Base-by-base conservation (phyloP, 2,888 invertebrate genomes). In the Tachystola acroxantha region DNA sequence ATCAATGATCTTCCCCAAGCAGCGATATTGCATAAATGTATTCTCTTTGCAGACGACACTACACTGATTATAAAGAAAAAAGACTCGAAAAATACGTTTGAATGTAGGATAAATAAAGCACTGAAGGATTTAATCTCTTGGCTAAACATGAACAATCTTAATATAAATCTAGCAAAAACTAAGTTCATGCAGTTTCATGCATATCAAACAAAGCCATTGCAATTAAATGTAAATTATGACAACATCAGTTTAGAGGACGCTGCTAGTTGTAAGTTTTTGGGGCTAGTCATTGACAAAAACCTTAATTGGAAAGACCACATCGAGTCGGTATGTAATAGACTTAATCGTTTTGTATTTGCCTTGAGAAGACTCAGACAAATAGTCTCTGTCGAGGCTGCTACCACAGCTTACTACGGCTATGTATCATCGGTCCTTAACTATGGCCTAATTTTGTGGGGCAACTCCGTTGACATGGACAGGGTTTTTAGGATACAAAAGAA, bases 381-480 rank as follows among this genome's bases (percentile, higher is more conserved):
- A 33, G 29, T 38, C 31, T 24, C 27, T 25, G 14, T 16, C 9
- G 7, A 11, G n/a, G 33, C 37, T 14, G 22, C 37, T 2, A 7
- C n/a, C 2, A 24, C 24, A 9, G 24, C 24, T n/a, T 24, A 24
- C 4, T n/a, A 24, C n/a, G 40, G 37, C 9, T 37, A 42, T 28
- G 41, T 45, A n/a, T 30, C 32, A 11, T 43, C 43, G 2, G 24
- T 33, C 1, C 24, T 47, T 2, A 31, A 41, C 2, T 47, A 45
- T 29, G 42, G 42, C 1, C 13, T 46, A 2, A 39, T 39, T 2
- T 31, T 44, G 7, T 47, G 47, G 44, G 44, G 37, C 1, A 47
- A 47, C 33, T 41, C 40, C 1, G 27, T 30, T 0, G 30, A 44
- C 4, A 30, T 10, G 13, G 37, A 42, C 4, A 20, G 13, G 7